Evolutionary conservation across 1,140 invertebrate species (phyloP).

Genomic region (Eubasilissa regina): DNA sequence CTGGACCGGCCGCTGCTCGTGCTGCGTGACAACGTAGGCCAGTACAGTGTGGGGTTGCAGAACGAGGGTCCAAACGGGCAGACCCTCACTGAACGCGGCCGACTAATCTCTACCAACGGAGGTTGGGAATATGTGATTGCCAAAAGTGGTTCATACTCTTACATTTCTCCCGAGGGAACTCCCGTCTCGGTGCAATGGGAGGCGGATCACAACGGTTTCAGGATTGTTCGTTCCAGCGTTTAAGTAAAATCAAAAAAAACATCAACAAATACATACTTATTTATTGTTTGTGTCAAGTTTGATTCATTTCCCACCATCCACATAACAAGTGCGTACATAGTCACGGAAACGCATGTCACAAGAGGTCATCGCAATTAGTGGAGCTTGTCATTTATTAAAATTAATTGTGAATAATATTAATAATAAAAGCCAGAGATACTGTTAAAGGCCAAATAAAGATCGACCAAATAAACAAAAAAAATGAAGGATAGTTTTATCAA

Average conservation of each 20-base stretch:
- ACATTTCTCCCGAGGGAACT: constrained; percentile 69
- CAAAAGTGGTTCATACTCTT: constrained; percentile 68
- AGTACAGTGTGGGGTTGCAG: constrained; percentile 59
- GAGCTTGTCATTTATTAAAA: no score
- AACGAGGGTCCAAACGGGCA: constrained; percentile 61
- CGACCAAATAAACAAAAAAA: no score
- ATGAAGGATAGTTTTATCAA: no score
- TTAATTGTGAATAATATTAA: no score
- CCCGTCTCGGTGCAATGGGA: constrained; percentile 68
- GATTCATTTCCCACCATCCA: no score
- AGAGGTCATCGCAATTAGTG: no score
- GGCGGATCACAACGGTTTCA: constrained; percentile 72
- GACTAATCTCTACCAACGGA: constrained; percentile 62
- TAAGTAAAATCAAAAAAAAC: neutral
- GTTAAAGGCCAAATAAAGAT: no score
- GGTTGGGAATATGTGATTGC: constrained; percentile 64
- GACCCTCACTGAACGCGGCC: constrained; percentile 61
- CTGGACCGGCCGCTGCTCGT: neutral
- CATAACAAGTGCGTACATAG: no score
- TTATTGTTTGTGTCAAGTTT: no score
- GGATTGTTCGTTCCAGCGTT: constrained; percentile 46
- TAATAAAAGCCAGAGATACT: no score
- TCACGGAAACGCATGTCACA: no score
- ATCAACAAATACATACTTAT: no score
- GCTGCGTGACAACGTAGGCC: constrained; percentile 44